Evolutionary conservation across 2,888 invertebrate species (phyloP).

Genomic region (Coenonympha glycerion): DNA sequence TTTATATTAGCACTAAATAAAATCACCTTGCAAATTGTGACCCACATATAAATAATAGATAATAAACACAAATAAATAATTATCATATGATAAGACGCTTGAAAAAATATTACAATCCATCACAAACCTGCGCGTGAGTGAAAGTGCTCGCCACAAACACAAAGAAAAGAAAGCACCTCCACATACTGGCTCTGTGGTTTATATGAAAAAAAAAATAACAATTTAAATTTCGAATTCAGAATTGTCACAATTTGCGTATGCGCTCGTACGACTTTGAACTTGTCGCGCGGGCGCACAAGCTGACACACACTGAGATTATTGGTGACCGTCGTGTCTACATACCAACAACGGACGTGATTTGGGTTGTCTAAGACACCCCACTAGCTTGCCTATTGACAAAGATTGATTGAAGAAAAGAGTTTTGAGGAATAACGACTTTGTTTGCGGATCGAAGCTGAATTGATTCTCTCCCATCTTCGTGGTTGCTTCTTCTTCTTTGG

Average conservation of each 20-base stretch:
- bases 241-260: constrained; percentile 54
- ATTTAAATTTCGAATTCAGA: constrained; percentile 48
- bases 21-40: no score
- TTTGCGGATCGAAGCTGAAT: no score
- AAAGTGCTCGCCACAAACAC: constrained; percentile 56
- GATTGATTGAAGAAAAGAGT: constrained; percentile 3
- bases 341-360: constrained; percentile 50
- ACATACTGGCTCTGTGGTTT: constrained; percentile 50
- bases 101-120: not conserved
- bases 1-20: no score
- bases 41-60: not conserved
- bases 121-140: constrained; percentile 59
- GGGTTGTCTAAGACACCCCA: constrained; percentile 51
- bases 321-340: constrained; percentile 33
- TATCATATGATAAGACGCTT: not conserved
- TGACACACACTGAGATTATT: constrained; percentile 58
- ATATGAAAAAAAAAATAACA: constrained; percentile 37
- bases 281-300: constrained; percentile 54
- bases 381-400: constrained; percentile 35
- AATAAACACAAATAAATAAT: not conserved
- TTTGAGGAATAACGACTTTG: no score
- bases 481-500: no score
- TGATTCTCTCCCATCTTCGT: no score
- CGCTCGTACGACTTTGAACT: constrained; percentile 49
- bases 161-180: constrained; percentile 58